Evolutionary conservation across 2,888 invertebrate genomes (phyloP).

Genomic region (Pyrrhosoma nymphula): DNA sequence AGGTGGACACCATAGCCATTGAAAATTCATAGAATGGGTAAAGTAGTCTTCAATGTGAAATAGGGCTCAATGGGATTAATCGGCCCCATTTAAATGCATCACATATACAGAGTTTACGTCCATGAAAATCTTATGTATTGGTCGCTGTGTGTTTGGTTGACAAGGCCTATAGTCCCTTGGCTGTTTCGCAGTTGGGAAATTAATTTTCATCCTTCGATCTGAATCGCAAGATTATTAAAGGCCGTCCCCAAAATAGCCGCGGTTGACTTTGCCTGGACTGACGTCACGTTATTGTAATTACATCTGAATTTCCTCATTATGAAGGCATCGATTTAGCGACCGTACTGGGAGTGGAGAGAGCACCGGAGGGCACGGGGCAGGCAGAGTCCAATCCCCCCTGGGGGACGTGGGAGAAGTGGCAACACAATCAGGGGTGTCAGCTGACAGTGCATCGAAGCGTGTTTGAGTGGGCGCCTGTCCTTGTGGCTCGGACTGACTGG

Average conservation of each 20-base stretch:
- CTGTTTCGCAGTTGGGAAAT: neutral
- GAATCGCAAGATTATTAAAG: neutral
- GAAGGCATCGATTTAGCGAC: too few species aligned
- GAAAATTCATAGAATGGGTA: too few species aligned
- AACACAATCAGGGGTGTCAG: neutral
- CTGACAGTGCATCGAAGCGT: neutral
- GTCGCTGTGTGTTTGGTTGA: neutral
- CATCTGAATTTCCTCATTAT: neutral
- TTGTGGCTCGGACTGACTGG: neutral
- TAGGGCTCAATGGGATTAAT: too few species aligned
- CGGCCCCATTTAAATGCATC: too few species aligned
- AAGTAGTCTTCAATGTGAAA: too few species aligned
- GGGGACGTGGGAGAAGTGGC: neutral
- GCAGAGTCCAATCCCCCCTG: too few species aligned
- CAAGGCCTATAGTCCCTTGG: neutral
- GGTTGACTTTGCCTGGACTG: neutral
- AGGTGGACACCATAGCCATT: too few species aligned
- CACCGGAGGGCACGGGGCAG: neutral
- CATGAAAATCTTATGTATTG: too few species aligned
- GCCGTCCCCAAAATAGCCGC: neutral
- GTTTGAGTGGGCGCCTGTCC: neutral
- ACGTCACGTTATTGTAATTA: neutral
- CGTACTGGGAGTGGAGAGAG: neutral
- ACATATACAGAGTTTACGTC: too few species aligned
- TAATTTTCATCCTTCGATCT: neutral